Base-by-base conservation (phyloP, 2,113 vertebrate species). In the Nothocercus nigrocapillus region DNA sequence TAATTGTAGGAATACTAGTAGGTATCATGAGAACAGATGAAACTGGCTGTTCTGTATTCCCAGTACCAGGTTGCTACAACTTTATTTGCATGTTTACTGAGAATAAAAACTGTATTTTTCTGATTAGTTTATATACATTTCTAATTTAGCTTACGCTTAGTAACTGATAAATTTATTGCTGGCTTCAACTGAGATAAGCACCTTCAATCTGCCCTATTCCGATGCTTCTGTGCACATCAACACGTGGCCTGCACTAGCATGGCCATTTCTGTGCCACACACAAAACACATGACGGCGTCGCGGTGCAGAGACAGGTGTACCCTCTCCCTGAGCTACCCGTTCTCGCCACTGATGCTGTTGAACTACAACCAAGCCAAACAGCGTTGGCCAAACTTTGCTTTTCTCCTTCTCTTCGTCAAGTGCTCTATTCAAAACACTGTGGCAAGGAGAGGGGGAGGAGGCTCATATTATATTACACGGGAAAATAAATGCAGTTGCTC, bases 401-500 rank as follows among this genome's bases (percentile, higher is more conserved):
- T 87, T 68, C 70, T 90, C 80, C 42, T 95, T 78, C 74, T 64
- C 84, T 89, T 93, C 72, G 42, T 47, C 6, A 22, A 93, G 66
- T 36, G 69, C 58, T 90, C 81, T 78, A 51, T 79, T 92, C 77
- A 92, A 92, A 96, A 87, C 68, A 77, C 1, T 2, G 36, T 5
- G 40, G 20, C n/a, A 88, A 74, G 20, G 19, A 63, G 72, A 90
- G 34, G 38, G 51, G 77, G 58, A 94, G 88, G 59, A 88, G 87
- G 58, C 76, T 63, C 32, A 92, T 92, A 90, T 96, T 94, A 87
- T 51, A 44, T 95, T 97, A 81, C 77, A 17, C 90, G 79, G 54
- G 27, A 92, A 94, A 96, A 96, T 81, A 96, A 92, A 96, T 45
- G 79, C 51, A 44, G 88, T 86, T 90, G 92, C 62, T 80, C 85